Conservation (phyloP, 2,797 vertebrate species). For the Gila robusta region DNA sequence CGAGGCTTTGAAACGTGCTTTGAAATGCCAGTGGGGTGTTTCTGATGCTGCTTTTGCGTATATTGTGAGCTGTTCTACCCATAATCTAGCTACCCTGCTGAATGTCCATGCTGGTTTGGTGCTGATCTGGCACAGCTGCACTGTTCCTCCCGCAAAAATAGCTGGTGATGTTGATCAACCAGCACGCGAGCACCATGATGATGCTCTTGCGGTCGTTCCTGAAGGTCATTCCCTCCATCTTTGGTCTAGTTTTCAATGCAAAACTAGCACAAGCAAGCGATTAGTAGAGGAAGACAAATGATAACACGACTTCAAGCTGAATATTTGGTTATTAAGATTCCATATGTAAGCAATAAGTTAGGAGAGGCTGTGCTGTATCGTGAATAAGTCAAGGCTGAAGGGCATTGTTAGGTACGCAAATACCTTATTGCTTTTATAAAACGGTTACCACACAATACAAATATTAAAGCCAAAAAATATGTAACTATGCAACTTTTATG, state of each 20-base stretch:
- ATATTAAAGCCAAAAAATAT: too few relatives aligned
- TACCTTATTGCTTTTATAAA: too few relatives aligned
- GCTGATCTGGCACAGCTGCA: neutral
- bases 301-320: neutral
- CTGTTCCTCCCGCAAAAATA: neutral
- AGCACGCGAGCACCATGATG: neutral
- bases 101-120: slow-evolving; percentile 2
- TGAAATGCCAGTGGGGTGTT: slow-evolving; percentile 49
- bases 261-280: slow-evolving; percentile 5
- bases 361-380: too few relatives aligned
- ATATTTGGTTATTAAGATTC: neutral
- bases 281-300: slow-evolving; percentile 11
- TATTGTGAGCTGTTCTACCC: slow-evolving; percentile 44
- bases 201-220: neutral
- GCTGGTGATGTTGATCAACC: slow-evolving; percentile 24
- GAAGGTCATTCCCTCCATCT: slow-evolving; percentile 7
- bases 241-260: slow-evolving; percentile 1
- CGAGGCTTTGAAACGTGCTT: slow-evolving; percentile 49
- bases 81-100: slow-evolving; percentile 43
- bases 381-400: too few relatives aligned
- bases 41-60: slow-evolving; percentile 35
- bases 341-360: too few relatives aligned
- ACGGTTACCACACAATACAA: too few relatives aligned
- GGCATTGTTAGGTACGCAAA: too few relatives aligned
- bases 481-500: too few relatives aligned